phyloP scores from a whole-genome alignment of 2,113 vertebrate genomes.

The Oryzias curvinotus region DNA sequence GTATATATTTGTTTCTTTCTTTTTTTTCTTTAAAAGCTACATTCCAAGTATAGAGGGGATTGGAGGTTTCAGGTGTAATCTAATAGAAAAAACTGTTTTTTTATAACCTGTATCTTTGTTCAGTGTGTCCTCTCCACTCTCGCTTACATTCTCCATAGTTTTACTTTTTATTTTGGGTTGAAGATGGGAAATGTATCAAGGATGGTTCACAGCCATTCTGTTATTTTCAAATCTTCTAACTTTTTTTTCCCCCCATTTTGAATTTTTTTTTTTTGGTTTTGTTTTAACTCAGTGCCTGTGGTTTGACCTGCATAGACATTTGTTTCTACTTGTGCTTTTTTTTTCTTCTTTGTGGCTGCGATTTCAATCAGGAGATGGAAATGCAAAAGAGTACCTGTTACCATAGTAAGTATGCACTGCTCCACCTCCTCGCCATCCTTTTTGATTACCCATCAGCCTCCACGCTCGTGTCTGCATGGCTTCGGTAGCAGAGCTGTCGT shows the following conservation, averaged over 20 bases:
- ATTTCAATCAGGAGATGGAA: conserved; percentile 96
- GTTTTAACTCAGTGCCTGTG: conserved; percentile 86
- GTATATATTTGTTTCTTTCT: no score
- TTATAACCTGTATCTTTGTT: conserved; percentile 70
- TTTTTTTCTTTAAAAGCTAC: neutral
- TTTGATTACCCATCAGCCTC: conserved; percentile 69
- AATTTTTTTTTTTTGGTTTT: conserved; percentile 43
- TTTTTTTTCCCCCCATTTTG: conserved; percentile 37
- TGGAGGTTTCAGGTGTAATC: conserved; percentile 79
- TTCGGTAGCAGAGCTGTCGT: conserved; percentile 70
- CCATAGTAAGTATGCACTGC: conserved; percentile 99
- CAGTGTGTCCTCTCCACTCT: conserved; percentile 72
- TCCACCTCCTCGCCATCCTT: conserved; percentile 74
- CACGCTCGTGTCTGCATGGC: conserved; percentile 81
- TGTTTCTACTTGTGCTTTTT: conserved; percentile 98
- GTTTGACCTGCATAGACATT: conserved; percentile 94
- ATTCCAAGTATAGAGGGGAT: neutral
- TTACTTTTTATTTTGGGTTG: conserved; percentile 8
- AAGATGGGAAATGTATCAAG: conserved; percentile 73
- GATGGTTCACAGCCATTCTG: conserved; percentile 86
- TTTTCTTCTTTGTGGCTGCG: conserved; percentile 95
- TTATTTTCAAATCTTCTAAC: conserved; percentile 38
- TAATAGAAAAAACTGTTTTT: conserved; percentile 64
- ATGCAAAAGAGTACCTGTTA: conserved; percentile 99
- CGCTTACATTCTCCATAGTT: conserved; percentile 79